Base-by-base conservation (phyloP, 2,797 vertebrate genomes). In the Austrolebias charrua region DNA sequence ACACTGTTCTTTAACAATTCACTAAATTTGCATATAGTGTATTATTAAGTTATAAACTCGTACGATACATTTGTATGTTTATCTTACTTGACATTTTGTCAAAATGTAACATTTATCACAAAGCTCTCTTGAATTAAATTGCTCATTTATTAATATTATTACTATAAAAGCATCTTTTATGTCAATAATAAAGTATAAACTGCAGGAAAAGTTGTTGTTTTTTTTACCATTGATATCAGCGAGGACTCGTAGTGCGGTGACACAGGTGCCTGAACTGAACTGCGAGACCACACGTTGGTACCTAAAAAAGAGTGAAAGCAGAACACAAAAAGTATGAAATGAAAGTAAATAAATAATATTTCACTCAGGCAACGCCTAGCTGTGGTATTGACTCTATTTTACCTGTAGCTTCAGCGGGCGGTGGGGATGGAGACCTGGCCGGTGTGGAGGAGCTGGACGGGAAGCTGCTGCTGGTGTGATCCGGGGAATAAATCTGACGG, bases 381-480 rank as follows among this genome's bases (percentile, higher is more conserved):
- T 51, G 33, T 14, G 18, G 10, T 14, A 42, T 31, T 24, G 5
- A 2, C 13, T 58, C 49, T 35, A 42, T 28, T 59, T 72, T 81
- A 92, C 90, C 90, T 88, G 86, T 75, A 66, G 87, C 76, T 49
- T 88, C 89, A 48, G 86, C 60, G 80, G 92, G 91, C 77, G 95
- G 92, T 51, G 96, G 95, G 46, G 96, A 97, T 14, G 95, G 95
- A 48, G 96, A 96, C 84, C 95, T 95, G 81, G 92, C 96, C 15
- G 96, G 95, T 53, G 96, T 98, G 83, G 96, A 98, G 10, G 95
- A 94, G 89, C 95, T 97, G 63, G 96, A 97, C 84, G 95, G 94
- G 84, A 97, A 97, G 90, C 95, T 96, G 92, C 94, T 97, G 92
- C 93, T 98, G 88, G 95, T 97, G 85, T 97, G 95, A 90, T 98